These are phyloP conservation scores for Bursaphelenchus okinawaensis DNA, from an alignment of 2,888 invertebrate species.

Conservation along the genomic window DNA sequence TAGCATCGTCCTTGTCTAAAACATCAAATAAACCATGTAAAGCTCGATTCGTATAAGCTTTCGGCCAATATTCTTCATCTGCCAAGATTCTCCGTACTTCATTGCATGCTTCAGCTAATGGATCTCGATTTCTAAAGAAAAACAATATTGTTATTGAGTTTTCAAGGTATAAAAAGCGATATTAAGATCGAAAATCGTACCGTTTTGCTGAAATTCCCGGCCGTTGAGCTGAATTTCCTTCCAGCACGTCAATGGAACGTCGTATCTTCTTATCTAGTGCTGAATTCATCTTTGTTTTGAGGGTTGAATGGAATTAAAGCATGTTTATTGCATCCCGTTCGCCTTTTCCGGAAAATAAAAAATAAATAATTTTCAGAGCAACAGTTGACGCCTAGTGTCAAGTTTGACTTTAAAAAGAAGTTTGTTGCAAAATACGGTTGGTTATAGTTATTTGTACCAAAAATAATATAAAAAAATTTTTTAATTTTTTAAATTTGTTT, in stretches of 20 bases:
- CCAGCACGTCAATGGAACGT: constrained; percentile 3
- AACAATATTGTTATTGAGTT: neutral
- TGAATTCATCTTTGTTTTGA: too few species aligned
- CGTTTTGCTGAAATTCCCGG: neutral
- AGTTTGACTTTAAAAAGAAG: too few species aligned
- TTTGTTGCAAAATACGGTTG: too few species aligned
- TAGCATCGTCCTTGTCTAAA: constrained; percentile 21
- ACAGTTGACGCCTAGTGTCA: too few species aligned
- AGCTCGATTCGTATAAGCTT: constrained; percentile 11
- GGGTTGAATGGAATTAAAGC: too few species aligned
- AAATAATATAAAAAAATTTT: too few species aligned
- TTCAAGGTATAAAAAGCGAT: neutral
- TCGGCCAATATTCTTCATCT: constrained; percentile 12
- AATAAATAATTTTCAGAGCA: too few species aligned
- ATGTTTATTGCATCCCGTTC: too few species aligned
- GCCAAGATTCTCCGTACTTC: neutral
- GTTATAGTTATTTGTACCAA: too few species aligned
- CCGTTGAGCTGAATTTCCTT: neutral
- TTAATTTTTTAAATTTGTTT: too few species aligned
- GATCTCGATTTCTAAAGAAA: neutral
- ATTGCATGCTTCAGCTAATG: neutral
- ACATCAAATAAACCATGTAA: constrained; percentile 9
- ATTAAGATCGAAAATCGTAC: neutral
- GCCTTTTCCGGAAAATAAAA: too few species aligned
- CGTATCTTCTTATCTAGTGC: constrained; percentile 4